Evolutionary conservation across 1,140 invertebrate genomes (phyloP).

Genomic region (Lepidotrigona ventralis): DNA sequence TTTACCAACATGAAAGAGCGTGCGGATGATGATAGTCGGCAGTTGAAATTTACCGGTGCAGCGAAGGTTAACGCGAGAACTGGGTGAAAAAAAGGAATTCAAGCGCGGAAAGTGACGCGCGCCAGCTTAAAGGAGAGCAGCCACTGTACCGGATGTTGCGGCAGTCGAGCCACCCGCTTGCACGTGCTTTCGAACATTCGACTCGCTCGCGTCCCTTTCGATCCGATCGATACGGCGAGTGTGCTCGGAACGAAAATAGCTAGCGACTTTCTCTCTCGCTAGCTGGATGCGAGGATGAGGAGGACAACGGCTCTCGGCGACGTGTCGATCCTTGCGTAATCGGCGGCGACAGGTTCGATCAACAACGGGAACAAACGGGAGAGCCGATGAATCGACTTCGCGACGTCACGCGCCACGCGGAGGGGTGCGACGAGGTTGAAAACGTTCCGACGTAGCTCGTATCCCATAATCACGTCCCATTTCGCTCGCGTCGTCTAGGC

Average conservation of each 20-base stretch:
- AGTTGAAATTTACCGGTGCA: not conserved
- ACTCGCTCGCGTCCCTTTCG: not conserved
- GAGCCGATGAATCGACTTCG: not conserved
- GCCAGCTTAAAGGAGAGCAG: constrained; percentile 49
- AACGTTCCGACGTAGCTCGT: not conserved
- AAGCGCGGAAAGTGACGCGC: constrained; percentile 27
- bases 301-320: not conserved
- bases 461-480: not conserved
- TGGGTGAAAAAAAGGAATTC: constrained; percentile 30
- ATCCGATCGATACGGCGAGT: not conserved
- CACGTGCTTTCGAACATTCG: not conserved
- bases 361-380: not conserved
- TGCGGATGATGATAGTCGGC: too few relatives aligned
- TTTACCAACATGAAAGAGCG: not conserved
- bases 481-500: not conserved
- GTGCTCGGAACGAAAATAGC: not conserved
- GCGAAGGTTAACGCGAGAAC: not conserved
- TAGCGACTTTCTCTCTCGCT: not conserved
- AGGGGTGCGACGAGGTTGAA: not conserved
- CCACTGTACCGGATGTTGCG: not conserved
- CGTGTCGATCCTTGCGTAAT: constrained; percentile 2
- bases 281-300: not conserved
- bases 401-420: not conserved
- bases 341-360: not conserved
- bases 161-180: not conserved